Evolutionary conservation across 2,797 vertebrate genomes (phyloP).

Genomic region (Bradypus variegatus): DNA sequence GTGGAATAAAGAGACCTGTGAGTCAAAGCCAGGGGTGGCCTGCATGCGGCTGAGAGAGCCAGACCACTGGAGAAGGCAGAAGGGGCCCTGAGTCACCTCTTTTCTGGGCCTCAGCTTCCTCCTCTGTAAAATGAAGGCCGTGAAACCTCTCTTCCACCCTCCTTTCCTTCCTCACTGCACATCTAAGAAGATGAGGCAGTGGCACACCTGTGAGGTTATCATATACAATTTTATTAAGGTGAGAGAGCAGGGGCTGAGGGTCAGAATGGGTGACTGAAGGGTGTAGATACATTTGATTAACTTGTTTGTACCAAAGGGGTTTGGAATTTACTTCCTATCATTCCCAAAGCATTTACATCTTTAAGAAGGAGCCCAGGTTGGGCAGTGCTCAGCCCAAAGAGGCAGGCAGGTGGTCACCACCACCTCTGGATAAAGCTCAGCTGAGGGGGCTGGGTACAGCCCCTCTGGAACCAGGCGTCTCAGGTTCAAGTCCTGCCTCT

Average conservation of each 20-base stretch:
- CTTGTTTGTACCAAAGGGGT: not conserved
- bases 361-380: not conserved
- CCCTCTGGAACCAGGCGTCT: not conserved
- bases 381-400: not conserved
- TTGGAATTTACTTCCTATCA: not conserved
- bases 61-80: not conserved
- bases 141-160: not conserved
- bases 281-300: not conserved
- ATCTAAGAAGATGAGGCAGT: not conserved
- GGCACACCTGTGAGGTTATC: not conserved
- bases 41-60: not conserved
- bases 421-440: not conserved
- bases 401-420: not conserved
- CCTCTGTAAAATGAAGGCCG: not conserved
- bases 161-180: not conserved
- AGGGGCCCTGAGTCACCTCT: not conserved
- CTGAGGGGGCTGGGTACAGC: not conserved
- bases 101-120: not conserved
- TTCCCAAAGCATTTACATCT: not conserved
- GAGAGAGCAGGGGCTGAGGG: not conserved
- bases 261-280: not conserved
- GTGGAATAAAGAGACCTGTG: not conserved
- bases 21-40: not conserved
- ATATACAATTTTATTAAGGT: not conserved
- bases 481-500: not conserved